Evolutionary conservation across 2,888 invertebrate genomes (phyloP).

Genomic region (Thereva unica): DNA sequence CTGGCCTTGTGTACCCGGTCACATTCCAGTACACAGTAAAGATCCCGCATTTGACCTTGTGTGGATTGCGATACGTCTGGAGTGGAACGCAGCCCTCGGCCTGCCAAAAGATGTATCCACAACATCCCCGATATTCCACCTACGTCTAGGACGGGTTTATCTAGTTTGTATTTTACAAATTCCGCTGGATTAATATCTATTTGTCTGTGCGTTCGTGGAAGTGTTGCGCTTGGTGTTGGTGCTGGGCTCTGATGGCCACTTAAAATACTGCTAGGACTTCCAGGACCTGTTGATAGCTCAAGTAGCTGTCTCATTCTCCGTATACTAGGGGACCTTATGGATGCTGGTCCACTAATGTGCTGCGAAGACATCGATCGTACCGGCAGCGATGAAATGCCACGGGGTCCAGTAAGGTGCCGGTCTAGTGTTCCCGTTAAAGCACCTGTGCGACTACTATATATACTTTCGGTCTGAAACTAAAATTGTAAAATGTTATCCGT

Average conservation of each 20-base stretch:
- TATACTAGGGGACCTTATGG: slow-evolving; percentile 71
- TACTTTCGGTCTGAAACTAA: slow-evolving; percentile 56
- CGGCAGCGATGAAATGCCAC: slow-evolving; percentile 67
- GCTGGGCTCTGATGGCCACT: slow-evolving; percentile 71
- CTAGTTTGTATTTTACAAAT: slow-evolving; percentile 89
- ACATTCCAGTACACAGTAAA: slow-evolving; percentile 97
- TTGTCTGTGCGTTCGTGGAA: slow-evolving; percentile 73
- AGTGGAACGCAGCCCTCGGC: slow-evolving; percentile 80
- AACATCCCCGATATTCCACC: slow-evolving; percentile 81
- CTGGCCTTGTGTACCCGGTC: slow-evolving; percentile 95
- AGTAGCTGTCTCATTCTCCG: slow-evolving; percentile 80
- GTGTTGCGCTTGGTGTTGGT: slow-evolving; percentile 77
- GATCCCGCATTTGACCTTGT: slow-evolving; percentile 70
- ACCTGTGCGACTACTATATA: slow-evolving; percentile 69
- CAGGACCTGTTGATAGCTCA: slow-evolving; percentile 65
- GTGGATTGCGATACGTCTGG: slow-evolving; percentile 74
- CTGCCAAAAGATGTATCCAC: slow-evolving; percentile 87
- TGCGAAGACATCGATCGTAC: slow-evolving; percentile 76
- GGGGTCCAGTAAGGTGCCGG: slow-evolving; percentile 64
- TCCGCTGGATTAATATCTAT: slow-evolving; percentile 90
- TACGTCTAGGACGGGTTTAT: slow-evolving; percentile 67
- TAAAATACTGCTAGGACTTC: slow-evolving; percentile 62
- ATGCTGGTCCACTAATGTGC: slow-evolving; percentile 65
- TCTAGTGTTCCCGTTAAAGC: slow-evolving; percentile 70
- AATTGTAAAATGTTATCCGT: not conserved